Base-by-base conservation (phyloP, 2,113 vertebrate species). In the Symphodus melops region DNA sequence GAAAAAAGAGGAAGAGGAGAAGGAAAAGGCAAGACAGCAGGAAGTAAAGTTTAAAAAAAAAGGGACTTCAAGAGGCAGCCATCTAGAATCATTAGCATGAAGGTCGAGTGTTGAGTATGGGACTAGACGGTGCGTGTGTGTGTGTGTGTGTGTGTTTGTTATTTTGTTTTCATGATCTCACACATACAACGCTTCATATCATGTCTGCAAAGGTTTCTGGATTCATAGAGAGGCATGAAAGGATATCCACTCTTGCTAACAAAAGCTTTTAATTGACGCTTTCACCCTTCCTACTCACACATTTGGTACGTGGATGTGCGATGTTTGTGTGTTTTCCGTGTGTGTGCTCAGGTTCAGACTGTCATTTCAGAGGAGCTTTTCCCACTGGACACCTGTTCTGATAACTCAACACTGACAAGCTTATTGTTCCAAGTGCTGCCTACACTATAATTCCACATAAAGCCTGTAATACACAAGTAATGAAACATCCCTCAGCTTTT, bases 341-440 rank as follows among this genome's bases (percentile, higher is more conserved):
- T 37, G 55, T 56, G 51, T 36, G 51, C 11, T 16, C 37, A 59
- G 21, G 19, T 67, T 65, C 53, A 53, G 37, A 20, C 42, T 28
- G 69, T 54, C 64, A 59, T 67, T 60, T 75, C 48, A 71, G 69
- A 66, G n/a, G 42, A 63, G 33, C 25, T 62, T 49, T 53, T 49
- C 72, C 78, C 53, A 78, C 54, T 56, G 68, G 77, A 86, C 84
- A 81, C 76, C 75, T 86, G 73, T 66, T 88, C 48, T 77, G 75
- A 85, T 76, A 79, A 63, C 62, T 77, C 68, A 66, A 69, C 79
- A 72, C 41, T 66, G 67, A 83, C 75, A 85, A 61, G 44, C 68
- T 52, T 62, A 77, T 83, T 83, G 69, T 80, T 86, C 65, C 46
- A 64, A 64, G 46, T 65, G 73, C 68, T 70, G 44, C 63, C 73